Percentiles rank a stretch among this genome's conserved stretches.
Conservation (phyloP, 2,888 invertebrate species). For the Augiades crinisus region DNA sequence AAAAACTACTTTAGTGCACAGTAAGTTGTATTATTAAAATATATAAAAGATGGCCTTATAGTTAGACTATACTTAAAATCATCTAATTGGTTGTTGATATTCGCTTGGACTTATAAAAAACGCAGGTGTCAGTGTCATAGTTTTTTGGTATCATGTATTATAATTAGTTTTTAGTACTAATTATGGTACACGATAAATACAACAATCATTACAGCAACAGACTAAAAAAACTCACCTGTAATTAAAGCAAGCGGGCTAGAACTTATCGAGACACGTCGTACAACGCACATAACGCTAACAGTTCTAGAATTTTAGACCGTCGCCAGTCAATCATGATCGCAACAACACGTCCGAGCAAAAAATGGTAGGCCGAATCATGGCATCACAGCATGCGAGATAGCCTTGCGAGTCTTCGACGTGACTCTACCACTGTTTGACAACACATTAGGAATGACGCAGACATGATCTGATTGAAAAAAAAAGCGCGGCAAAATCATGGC, state of each 20-base stretch:
- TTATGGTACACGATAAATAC: constrained; percentile 8
- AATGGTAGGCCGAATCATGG: constrained; percentile 37
- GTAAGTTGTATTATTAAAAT: too few species aligned
- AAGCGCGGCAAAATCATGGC: constrained; percentile 74
- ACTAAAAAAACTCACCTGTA: constrained; percentile 19
- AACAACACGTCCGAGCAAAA: constrained; percentile 39
- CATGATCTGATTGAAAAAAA: constrained; percentile 62
- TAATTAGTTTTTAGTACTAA: too few species aligned
- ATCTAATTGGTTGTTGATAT: too few species aligned
- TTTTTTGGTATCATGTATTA: constrained; percentile 6
- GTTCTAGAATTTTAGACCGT: constrained; percentile 20
- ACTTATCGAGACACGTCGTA: background rate
- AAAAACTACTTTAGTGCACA: too few species aligned
- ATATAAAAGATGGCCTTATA: too few species aligned
- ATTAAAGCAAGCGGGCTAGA: background rate
- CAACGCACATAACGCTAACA: constrained; percentile 25
- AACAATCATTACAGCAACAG: background rate
- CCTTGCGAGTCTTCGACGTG: constrained; percentile 44
- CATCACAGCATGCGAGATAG: constrained; percentile 39
- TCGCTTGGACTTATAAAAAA: too few species aligned
- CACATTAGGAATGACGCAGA: constrained; percentile 66
- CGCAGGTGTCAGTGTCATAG: too few species aligned
- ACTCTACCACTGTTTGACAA: constrained; percentile 68
- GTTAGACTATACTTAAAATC: too few species aligned
- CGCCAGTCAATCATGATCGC: constrained; percentile 23